Evolutionary conservation across 2,888 invertebrate genomes (phyloP), one percentile per base, ranked within the genome.

Genomic region (Acrocera orbiculus): DNA sequence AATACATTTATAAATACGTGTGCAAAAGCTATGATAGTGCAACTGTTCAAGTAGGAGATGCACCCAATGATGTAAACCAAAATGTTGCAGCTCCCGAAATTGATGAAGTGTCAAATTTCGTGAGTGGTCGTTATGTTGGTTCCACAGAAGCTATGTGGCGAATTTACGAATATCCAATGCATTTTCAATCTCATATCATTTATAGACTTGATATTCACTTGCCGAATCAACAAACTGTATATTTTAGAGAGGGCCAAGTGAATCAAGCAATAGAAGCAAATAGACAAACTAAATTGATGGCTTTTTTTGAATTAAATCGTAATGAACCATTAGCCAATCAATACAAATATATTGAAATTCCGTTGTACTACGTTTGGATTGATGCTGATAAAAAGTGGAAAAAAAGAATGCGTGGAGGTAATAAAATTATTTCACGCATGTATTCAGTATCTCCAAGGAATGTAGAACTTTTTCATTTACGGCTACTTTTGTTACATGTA

Each of bases 391-490:
- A 3, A 16, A 29, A 5, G 9, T 29, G 29, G 29, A 5, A 16
- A 19, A 36, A 40, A 27, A 31, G 40, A 30, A 11, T 16, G 16
- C 33, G 36, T 24, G 34, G 38, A 16, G 38, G 38, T 15, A 23
- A 41, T 27, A 40, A 40, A 36, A 30, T 34, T 19, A 37, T 36
- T 27, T 11, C 37, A 20, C 27, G 42, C 4, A 23, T 42, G 32
- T 42, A 39, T 36, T 30, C 28, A 10, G 36, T 42, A 10, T 35
- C 40, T 16, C 35, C 40, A 32, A 41, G 30, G 34, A 15, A 42
- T 19, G 20, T 40, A 14, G 38, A 42, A 36, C 34, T 42, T 6
- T 42, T 38, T 17, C 40, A 42, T 25, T 34, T 39, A n/a, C 30
- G 34, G 10, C 25, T 43, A 27, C 31, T 36, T 16, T 24, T 39